Percentiles rank a stretch among this genome's conserved stretches.
These are phyloP conservation scores for Drosophila trichaetosa DNA, from an alignment of 2,888 invertebrate genomes.

Conservation along the genomic window DNA sequence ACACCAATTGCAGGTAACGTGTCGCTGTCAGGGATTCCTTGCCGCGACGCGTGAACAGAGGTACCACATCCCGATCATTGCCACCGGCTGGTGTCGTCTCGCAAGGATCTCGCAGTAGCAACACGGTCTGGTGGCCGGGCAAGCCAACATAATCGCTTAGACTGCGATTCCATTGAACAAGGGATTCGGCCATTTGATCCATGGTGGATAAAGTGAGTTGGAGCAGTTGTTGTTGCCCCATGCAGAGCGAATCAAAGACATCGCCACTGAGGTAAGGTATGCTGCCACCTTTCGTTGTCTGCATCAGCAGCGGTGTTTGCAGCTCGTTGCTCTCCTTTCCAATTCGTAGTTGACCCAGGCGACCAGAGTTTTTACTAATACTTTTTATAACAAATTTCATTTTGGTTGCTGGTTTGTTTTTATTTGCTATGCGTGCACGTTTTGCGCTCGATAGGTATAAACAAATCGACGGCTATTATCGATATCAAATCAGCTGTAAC, in stretches of 20 bases:
- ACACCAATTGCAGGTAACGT: slow-evolving; percentile 91
- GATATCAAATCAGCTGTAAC: slow-evolving; percentile 30
- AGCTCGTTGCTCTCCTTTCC: slow-evolving; percentile 85
- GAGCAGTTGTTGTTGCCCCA: slow-evolving; percentile 87
- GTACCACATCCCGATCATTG: slow-evolving; percentile 89
- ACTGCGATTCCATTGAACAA: slow-evolving; percentile 88
- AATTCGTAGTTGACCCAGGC: slow-evolving; percentile 88
- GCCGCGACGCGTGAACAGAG: slow-evolving; percentile 92
- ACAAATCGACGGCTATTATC: slow-evolving; percentile 16
- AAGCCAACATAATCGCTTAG: slow-evolving; percentile 90
- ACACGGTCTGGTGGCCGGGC: slow-evolving; percentile 85
- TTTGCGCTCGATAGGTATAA: slow-evolving; percentile 19
- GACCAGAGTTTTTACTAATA: slow-evolving; percentile 87
- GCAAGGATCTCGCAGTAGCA: slow-evolving; percentile 87
- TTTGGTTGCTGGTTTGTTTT: slow-evolving; percentile 47
- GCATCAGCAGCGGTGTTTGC: slow-evolving; percentile 91
- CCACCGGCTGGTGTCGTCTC: slow-evolving; percentile 89
- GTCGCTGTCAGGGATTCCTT: slow-evolving; percentile 88
- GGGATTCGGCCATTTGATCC: slow-evolving; percentile 88
- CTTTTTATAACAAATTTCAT: slow-evolving; percentile 91
- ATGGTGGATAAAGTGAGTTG: slow-evolving; percentile 91
- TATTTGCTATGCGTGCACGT: slow-evolving; percentile 32
- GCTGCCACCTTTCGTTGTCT: slow-evolving; percentile 92
- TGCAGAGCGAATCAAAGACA: slow-evolving; percentile 88
- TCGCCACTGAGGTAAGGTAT: slow-evolving; percentile 93